Evolutionary conservation across 2,113 vertebrate genomes (phyloP).

Genomic region (Alouatta palliata): DNA sequence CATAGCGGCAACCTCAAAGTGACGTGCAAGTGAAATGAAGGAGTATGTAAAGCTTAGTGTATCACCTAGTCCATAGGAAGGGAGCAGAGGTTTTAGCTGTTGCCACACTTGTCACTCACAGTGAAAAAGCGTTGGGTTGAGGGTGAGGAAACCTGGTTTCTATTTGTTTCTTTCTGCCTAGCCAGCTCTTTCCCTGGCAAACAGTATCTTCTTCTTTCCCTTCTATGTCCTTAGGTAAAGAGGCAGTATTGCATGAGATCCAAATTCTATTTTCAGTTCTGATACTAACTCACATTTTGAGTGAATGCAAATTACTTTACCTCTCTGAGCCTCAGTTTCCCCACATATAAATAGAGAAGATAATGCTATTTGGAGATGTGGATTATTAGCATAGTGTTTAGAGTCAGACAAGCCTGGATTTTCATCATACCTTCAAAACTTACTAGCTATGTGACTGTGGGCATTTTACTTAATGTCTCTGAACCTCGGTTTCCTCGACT

Average conservation of each 20-base stretch:
- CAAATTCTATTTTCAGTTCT: neutral
- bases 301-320: neutral
- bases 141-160: neutral
- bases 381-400: neutral
- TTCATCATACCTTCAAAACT: neutral
- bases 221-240: neutral
- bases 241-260: neutral
- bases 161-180: constrained; percentile 6
- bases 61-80: neutral
- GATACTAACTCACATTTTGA: neutral
- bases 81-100: neutral
- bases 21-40: neutral
- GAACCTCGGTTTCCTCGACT: neutral
- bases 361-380: neutral
- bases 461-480: neutral
- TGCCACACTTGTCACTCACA: neutral
- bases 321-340: neutral
- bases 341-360: neutral
- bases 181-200: neutral
- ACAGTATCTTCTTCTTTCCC: neutral
- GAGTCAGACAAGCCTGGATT: neutral
- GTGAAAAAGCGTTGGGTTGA: neutral
- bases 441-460: neutral
- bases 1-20: neutral
- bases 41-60: neutral